Conservation (phyloP, 2,888 invertebrate genomes). For the Lasiommata megera region DNA sequence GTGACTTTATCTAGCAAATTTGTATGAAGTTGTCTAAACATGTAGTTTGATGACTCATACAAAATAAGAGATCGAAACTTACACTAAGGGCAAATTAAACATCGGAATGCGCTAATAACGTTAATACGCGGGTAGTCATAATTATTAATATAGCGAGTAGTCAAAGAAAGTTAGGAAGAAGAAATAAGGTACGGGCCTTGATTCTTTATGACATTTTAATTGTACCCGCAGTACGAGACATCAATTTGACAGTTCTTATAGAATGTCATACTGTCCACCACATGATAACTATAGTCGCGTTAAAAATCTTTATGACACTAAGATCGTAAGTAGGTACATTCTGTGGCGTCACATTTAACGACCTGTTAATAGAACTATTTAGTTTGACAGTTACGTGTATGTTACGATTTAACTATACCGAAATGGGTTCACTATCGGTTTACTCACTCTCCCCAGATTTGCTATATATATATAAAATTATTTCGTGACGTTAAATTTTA, state of each 20-base stretch:
- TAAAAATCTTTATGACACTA: too few relatives aligned
- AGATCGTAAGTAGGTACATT: too few relatives aligned
- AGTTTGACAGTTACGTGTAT: too few relatives aligned
- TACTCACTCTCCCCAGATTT: too few relatives aligned
- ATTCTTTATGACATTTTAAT: neutral
- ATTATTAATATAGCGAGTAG: neutral
- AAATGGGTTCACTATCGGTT: too few relatives aligned
- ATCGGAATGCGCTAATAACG: slow-evolving; percentile 8
- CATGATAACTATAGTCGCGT: too few relatives aligned
- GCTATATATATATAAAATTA: too few relatives aligned
- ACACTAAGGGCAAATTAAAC: neutral
- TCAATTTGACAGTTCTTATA: neutral
- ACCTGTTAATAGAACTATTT: too few relatives aligned
- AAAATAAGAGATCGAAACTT: neutral
- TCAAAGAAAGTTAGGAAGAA: neutral
- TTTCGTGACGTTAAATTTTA: too few relatives aligned
- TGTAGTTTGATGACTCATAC: neutral
- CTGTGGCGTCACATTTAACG: too few relatives aligned
- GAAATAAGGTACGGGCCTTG: neutral
- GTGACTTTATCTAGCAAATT: neutral
- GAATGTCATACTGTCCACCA: too few relatives aligned
- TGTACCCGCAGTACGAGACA: neutral
- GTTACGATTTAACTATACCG: too few relatives aligned
- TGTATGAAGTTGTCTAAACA: neutral
- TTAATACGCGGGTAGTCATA: slow-evolving; percentile 2